Evolutionary conservation across 2,888 invertebrate genomes (phyloP).

Genomic region (Calameuta pallipes): DNA sequence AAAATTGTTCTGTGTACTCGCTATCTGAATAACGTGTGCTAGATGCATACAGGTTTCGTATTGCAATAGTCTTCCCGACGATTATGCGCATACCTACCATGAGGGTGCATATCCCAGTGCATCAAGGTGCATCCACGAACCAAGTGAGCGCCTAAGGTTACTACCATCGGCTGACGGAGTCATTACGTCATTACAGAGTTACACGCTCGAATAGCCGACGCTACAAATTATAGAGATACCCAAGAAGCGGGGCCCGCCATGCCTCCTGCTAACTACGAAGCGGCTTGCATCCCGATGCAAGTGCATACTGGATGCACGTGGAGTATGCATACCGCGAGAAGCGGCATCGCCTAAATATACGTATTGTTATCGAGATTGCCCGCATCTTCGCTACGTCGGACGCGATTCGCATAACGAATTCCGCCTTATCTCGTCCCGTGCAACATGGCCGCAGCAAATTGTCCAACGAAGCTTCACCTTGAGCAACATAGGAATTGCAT

Average conservation of each 20-base stretch:
- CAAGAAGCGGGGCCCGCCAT: conserved; percentile 6
- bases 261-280: conserved; percentile 17
- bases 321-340: neutral
- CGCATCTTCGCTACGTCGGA: conserved; percentile 3
- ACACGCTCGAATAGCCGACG: conserved; percentile 58
- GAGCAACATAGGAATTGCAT: neutral
- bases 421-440: neutral
- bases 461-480: neutral
- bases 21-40: neutral
- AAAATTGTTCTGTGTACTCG: neutral
- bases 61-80: neutral
- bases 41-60: neutral
- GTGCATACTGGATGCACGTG: neutral
- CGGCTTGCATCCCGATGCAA: neutral
- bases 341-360: neutral
- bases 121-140: neutral
- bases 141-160: conserved; percentile 3
- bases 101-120: neutral
- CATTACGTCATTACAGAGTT: conserved; percentile 63
- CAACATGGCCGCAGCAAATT: neutral
- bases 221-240: conserved; percentile 58
- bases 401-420: conserved; percentile 6
- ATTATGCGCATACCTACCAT: neutral
- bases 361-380: conserved; percentile 8
- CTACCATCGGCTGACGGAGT: conserved; percentile 35